Evolutionary conservation across 2,113 vertebrate species (phyloP).

Genomic region (Sialia sialis): DNA sequence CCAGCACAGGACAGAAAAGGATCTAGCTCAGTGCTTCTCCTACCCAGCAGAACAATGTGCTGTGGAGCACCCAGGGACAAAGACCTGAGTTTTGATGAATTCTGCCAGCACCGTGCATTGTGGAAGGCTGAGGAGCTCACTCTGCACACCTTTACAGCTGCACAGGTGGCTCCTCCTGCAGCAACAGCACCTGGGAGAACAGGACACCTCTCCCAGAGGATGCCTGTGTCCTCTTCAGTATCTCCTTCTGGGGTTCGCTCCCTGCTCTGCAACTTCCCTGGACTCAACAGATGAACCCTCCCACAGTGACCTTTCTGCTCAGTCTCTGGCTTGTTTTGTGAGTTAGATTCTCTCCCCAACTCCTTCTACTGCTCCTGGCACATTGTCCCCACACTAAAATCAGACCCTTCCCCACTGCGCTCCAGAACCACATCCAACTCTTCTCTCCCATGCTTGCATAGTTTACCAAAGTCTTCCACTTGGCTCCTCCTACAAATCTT

Average conservation of each 20-base stretch:
- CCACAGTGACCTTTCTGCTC: neutral
- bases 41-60: neutral
- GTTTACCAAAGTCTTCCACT: neutral
- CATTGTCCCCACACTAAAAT: neutral
- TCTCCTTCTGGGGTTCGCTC: neutral
- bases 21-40: neutral
- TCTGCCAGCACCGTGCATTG: fast-evolving
- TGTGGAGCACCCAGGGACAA: neutral
- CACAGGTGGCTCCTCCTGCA: neutral
- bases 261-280: neutral
- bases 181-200: neutral
- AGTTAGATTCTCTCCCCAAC: neutral
- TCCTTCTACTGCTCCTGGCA: neutral
- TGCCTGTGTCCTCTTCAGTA: neutral
- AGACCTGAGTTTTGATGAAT: neutral
- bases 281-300: neutral
- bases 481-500: neutral
- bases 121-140: neutral
- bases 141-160: neutral
- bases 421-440: neutral
- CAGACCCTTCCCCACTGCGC: neutral
- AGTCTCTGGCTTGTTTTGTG: neutral
- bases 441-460: neutral
- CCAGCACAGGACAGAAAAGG: neutral
- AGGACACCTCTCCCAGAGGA: neutral